phyloP scores from a whole-genome alignment of 2,797 vertebrate species.

The Notoglanidium macrostoma region DNA sequence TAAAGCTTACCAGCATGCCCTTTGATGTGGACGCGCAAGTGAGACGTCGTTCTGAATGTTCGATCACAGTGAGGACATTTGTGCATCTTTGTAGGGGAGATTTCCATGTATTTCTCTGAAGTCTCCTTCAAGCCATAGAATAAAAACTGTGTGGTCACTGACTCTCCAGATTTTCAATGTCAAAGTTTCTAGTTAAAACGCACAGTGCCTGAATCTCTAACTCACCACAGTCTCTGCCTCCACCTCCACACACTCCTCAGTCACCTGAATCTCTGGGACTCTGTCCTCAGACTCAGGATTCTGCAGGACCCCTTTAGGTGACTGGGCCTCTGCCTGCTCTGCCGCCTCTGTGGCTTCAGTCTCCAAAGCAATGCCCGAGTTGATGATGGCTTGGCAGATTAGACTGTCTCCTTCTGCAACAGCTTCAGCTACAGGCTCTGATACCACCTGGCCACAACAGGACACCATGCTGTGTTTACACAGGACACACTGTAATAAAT shows the following conservation, averaged over 20 bases:
- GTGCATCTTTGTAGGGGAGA: conserved; percentile 69
- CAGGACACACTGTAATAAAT: neutral
- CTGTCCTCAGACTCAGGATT: conserved; percentile 60
- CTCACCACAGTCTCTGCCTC: conserved; percentile 57
- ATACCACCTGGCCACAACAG: conserved; percentile 59
- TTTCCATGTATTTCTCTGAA: conserved; percentile 61
- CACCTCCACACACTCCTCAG: conserved; percentile 75
- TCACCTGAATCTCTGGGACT: conserved; percentile 75
- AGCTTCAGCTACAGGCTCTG: conserved; percentile 73
- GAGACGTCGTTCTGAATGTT: conserved; percentile 81
- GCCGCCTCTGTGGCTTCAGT: conserved; percentile 70
- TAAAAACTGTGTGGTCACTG: neutral
- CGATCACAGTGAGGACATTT: conserved; percentile 88
- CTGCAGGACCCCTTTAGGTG: conserved; percentile 64
- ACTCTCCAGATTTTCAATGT: neutral
- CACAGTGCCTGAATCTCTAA: conserved; percentile 32
- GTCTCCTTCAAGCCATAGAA: conserved; percentile 60
- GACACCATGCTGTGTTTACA: neutral
- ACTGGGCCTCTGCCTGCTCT: conserved; percentile 60
- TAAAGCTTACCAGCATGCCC: conserved; percentile 84
- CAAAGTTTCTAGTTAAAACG: neutral
- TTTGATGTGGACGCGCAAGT: conserved; percentile 87
- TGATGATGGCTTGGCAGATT: conserved; percentile 93
- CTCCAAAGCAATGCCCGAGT: conserved; percentile 87
- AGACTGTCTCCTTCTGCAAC: conserved; percentile 84